Conservation (phyloP, 2,113 vertebrate species). For the Pelmatolapia mariae region DNA sequence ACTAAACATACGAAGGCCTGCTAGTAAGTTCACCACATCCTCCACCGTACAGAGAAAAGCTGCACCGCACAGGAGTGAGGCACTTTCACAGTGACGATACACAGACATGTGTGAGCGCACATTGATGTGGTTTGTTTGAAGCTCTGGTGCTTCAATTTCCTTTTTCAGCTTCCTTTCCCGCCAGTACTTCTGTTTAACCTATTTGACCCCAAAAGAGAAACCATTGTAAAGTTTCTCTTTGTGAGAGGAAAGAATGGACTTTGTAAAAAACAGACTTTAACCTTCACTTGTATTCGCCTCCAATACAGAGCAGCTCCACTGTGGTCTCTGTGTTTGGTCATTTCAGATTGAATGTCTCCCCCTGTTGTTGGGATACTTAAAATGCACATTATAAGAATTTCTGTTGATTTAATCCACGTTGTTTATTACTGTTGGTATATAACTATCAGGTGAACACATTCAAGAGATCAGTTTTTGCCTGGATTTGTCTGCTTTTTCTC, state of each 20-base stretch:
- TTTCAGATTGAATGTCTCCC: conserved; percentile 49
- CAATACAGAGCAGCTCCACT: neutral
- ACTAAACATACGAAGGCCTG: neutral
- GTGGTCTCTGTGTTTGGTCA: neutral
- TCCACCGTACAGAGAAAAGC: conserved; percentile 52
- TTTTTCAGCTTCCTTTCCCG: conserved; percentile 18
- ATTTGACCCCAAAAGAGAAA: neutral
- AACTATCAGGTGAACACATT: neutral
- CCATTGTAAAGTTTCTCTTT: neutral
- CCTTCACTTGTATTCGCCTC: neutral
- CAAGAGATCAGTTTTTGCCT: neutral
- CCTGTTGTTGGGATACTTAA: conserved; percentile 35
- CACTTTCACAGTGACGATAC: neutral
- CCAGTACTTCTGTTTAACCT: neutral
- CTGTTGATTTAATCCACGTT: neutral
- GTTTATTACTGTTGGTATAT: neutral
- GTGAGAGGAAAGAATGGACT: neutral
- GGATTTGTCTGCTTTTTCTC: neutral
- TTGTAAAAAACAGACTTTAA: neutral
- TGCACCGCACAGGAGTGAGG: conserved; percentile 19
- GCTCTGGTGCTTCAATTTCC: conserved; percentile 15
- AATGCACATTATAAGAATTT: neutral
- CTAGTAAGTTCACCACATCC: conserved; percentile 56
- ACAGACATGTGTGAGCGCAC: neutral
- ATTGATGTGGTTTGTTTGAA: conserved; percentile 58